Conservation (phyloP, 2,888 invertebrate species). For the Oxyteleia sp. region DNA sequence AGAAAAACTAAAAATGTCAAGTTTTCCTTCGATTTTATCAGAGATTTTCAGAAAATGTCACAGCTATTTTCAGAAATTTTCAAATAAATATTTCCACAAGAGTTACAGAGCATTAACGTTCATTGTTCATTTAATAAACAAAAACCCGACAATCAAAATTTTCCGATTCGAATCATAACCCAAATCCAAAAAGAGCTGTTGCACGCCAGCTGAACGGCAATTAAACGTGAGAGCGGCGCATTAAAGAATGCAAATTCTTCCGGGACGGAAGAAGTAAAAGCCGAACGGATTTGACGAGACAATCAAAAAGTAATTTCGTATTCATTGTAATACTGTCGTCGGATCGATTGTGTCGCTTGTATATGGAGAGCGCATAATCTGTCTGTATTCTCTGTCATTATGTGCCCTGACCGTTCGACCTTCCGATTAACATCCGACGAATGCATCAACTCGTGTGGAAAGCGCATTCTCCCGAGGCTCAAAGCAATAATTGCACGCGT, state of each 20-base stretch:
- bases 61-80: too few relatives aligned
- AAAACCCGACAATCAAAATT: too few relatives aligned
- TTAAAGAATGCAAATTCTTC: constrained; percentile 67
- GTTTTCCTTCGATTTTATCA: too few relatives aligned
- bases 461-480: constrained; percentile 73
- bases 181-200: constrained; percentile 28
- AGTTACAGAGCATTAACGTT: too few relatives aligned
- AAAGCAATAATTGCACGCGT: constrained; percentile 80
- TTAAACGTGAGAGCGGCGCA: constrained; percentile 31
- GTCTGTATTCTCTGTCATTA: constrained; percentile 69
- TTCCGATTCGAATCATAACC: too few relatives aligned
- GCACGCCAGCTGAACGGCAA: constrained; percentile 42
- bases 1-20: too few relatives aligned
- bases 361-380: constrained; percentile 63
- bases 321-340: constrained; percentile 66
- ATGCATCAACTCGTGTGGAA: constrained; percentile 72
- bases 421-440: constrained; percentile 74
- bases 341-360: constrained; percentile 62
- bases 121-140: too few relatives aligned
- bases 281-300: constrained; percentile 60
- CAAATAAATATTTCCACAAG: too few relatives aligned
- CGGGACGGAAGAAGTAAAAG: constrained; percentile 50
- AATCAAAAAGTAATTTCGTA: constrained; percentile 68
- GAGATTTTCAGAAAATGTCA: too few relatives aligned
- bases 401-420: constrained; percentile 70